Evolutionary conservation across 64 coral and sea anemone genomes (phyloP).

Genomic region (Pachyseris speciosa): DNA sequence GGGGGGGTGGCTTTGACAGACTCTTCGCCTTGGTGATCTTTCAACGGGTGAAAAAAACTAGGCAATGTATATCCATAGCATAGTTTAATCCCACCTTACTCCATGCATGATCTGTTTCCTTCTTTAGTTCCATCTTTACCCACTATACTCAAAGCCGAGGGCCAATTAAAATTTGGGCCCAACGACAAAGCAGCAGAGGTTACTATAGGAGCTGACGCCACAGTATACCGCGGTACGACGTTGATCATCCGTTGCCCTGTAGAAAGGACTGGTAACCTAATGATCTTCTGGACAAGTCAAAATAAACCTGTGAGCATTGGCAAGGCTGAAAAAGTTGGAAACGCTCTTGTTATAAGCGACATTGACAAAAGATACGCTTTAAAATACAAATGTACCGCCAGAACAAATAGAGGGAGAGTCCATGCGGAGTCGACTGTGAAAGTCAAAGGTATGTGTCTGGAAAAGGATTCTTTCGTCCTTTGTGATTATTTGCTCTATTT

Average conservation of each 20-base stretch:
- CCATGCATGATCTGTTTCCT: not conserved
- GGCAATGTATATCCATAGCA: too few species aligned
- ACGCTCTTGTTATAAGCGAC: conserved; percentile 66
- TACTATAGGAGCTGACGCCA: conserved; percentile 72
- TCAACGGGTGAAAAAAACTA: too few species aligned
- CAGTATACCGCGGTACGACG: conserved; percentile 64
- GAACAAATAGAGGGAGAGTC: conserved; percentile 17
- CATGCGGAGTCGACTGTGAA: conserved; percentile 30
- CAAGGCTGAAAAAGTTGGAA: conserved; percentile 68
- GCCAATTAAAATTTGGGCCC: conserved; percentile 59
- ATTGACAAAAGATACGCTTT: conserved; percentile 82
- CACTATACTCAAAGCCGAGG: conserved; percentile 40
- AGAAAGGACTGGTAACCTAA: not conserved
- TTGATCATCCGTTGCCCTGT: conserved; percentile 83
- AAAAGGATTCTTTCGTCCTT: not conserved
- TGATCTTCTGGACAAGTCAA: conserved; percentile 64
- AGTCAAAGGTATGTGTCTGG: conserved; percentile 71
- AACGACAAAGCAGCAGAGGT: conserved; percentile 56
- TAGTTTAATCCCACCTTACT: too few species aligned
- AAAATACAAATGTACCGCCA: conserved; percentile 61
- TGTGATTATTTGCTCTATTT: not conserved
- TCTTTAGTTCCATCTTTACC: conserved; percentile 31
- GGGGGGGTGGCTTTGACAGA: too few species aligned
- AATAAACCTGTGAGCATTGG: conserved; percentile 69
- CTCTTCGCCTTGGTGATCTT: too few species aligned